Percentiles rank a stretch among this genome's conserved stretches.
Evolutionary conservation across 2,113 vertebrate species (phyloP).

Genomic region (Cynocephalus volans): DNA sequence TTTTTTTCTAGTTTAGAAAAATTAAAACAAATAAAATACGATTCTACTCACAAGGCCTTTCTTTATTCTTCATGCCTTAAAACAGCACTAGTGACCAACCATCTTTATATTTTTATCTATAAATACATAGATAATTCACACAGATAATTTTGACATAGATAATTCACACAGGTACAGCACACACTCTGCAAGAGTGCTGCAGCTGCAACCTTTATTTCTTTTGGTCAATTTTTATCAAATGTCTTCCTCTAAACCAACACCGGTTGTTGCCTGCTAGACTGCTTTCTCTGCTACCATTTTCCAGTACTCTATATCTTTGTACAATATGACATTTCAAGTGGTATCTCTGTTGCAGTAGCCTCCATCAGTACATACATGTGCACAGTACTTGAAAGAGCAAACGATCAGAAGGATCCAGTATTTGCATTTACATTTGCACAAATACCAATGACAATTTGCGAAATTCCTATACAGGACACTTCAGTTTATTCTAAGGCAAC

Average conservation of each 20-base stretch:
- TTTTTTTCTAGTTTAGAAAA: slow-evolving; percentile 27
- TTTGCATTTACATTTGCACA: slow-evolving; percentile 26
- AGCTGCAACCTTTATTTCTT: not conserved
- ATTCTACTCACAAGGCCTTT: not conserved
- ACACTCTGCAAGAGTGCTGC: not conserved
- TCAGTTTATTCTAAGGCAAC: not conserved
- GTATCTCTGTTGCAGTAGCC: not conserved
- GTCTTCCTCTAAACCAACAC: not conserved
- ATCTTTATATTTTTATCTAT: not conserved
- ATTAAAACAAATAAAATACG: not conserved
- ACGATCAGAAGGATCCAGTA: not conserved
- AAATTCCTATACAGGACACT: slow-evolving; percentile 28
- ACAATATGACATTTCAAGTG: not conserved
- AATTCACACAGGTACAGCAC: not conserved
- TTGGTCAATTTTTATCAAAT: not conserved
- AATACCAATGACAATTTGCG: slow-evolving; percentile 22
- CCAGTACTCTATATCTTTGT: not conserved
- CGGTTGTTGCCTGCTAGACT: not conserved
- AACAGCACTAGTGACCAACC: not conserved
- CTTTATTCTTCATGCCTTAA: not conserved
- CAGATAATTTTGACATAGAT: no score
- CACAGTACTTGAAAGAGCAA: not conserved
- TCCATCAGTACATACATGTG: not conserved
- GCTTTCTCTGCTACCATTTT: not conserved
- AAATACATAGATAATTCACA: no score